Percentiles rank a stretch among this genome's conserved stretches.
phyloP scores from a whole-genome alignment of 2,113 vertebrate genomes.

The Thalassarche chlororhynchos region DNA sequence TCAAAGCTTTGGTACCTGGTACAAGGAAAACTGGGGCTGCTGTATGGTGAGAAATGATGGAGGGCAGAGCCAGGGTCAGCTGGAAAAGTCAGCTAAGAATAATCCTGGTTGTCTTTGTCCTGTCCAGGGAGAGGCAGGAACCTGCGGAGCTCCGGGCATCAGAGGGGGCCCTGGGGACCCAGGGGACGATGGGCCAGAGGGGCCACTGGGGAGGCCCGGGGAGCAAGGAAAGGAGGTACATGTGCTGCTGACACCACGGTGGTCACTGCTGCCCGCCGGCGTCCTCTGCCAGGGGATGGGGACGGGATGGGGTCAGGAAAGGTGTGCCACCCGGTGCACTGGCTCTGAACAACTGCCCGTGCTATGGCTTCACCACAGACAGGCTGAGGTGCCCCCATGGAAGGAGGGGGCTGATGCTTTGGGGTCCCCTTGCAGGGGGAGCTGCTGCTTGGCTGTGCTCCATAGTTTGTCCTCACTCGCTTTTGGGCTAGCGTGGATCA shows the following conservation, averaged over 20 bases:
- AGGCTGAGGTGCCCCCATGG: background rate
- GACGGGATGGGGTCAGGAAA: background rate
- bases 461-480: fast-evolving
- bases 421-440: background rate
- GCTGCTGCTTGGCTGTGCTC: background rate
- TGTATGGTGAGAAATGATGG: background rate
- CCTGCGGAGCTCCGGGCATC: conserved; percentile 69
- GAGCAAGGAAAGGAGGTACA: conserved; percentile 78
- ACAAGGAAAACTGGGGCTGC: background rate
- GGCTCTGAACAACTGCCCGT: background rate
- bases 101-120: background rate
- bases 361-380: background rate
- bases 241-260: background rate
- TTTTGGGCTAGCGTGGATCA: background rate
- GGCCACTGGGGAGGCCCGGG: conserved; percentile 71
- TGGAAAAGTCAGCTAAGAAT: background rate
- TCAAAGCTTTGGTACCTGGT: background rate
- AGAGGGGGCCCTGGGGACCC: conserved; percentile 73
- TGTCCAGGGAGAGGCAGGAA: conserved; percentile 80
- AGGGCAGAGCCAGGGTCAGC: background rate
- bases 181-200: conserved; percentile 75
- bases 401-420: background rate
- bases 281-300: background rate
- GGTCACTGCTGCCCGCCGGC: background rate
- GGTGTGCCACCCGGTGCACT: fast-evolving